A percentile compares a stretch with the other conserved stretches of the same genome.
These are phyloP conservation scores for Lagopus leucura DNA, from an alignment of 2,113 vertebrate genomes.

Conservation along the genomic window DNA sequence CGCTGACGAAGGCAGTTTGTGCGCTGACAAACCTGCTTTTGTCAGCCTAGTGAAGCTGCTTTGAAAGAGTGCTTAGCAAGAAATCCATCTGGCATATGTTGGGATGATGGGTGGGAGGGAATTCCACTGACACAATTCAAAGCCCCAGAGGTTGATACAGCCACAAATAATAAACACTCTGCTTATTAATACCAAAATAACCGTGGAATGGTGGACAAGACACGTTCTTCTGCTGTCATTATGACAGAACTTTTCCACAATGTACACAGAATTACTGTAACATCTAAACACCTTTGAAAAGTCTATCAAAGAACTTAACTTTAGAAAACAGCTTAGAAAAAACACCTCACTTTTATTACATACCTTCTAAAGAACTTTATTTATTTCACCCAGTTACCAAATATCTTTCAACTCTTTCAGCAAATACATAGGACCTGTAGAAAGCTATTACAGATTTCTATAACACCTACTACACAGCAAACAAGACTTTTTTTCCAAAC, in stretches of 20 bases:
- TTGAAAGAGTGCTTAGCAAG: background rate
- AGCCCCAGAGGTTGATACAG: background rate
- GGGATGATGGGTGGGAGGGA: background rate
- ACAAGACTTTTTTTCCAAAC: background rate
- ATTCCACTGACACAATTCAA: background rate
- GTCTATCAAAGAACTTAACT: background rate
- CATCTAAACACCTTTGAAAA: background rate
- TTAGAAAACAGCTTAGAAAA: background rate
- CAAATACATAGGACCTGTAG: background rate
- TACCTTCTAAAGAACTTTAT: background rate
- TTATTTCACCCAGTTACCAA: background rate
- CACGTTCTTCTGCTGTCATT: too few relatives aligned
- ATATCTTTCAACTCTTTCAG: background rate
- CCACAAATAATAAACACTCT: background rate
- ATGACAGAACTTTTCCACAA: background rate
- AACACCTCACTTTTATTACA: background rate
- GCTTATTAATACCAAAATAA: background rate
- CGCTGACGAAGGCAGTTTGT: background rate
- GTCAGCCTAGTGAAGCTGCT: background rate
- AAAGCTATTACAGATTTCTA: too few relatives aligned
- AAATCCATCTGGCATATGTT: background rate
- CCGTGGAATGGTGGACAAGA: background rate
- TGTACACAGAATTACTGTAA: background rate
- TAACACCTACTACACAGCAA: background rate
- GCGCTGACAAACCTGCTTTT: background rate